phyloP scores from a whole-genome alignment of 2,888 invertebrate genomes.

The Latheticus oryzae region DNA sequence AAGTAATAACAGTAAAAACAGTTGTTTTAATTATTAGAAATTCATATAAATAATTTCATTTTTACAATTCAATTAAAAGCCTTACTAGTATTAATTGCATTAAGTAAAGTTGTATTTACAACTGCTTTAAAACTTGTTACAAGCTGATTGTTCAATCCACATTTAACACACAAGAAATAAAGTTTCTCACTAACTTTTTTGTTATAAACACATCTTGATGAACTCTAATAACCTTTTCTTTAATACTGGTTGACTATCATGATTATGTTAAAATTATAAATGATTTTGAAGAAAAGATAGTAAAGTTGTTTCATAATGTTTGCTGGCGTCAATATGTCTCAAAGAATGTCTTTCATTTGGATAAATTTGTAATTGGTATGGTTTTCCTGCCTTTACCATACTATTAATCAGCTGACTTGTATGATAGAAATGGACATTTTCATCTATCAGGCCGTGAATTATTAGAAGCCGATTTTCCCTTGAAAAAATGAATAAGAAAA shows the following conservation, averaged over 20 bases:
- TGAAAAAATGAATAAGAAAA: slow-evolving; percentile 48
- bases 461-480: slow-evolving; percentile 91
- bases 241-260: slow-evolving; percentile 43
- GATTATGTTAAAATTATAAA: slow-evolving; percentile 66
- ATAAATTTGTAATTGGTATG: slow-evolving; percentile 94
- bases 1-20: slow-evolving; percentile 53
- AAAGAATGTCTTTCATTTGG: slow-evolving; percentile 97
- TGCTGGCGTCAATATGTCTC: slow-evolving; percentile 91
- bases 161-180: slow-evolving; percentile 38
- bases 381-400: slow-evolving; percentile 94
- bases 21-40: slow-evolving; percentile 56
- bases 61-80: slow-evolving; percentile 52
- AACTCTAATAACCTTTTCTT: slow-evolving; percentile 30
- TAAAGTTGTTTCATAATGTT: slow-evolving; percentile 96
- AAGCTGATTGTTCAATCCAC: slow-evolving; percentile 39
- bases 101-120: slow-evolving; percentile 44
- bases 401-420: slow-evolving; percentile 91
- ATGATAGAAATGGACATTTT: slow-evolving; percentile 98
- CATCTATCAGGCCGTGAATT: slow-evolving; percentile 97
- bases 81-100: slow-evolving; percentile 35
- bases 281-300: slow-evolving; percentile 90
- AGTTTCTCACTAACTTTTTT: slow-evolving; percentile 27
- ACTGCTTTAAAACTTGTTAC: slow-evolving; percentile 35
- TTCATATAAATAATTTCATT: slow-evolving; percentile 57
- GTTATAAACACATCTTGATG: slow-evolving; percentile 26